phyloP scores from a whole-genome alignment of 2,113 vertebrate species.

The Accipiter virgatus region DNA sequence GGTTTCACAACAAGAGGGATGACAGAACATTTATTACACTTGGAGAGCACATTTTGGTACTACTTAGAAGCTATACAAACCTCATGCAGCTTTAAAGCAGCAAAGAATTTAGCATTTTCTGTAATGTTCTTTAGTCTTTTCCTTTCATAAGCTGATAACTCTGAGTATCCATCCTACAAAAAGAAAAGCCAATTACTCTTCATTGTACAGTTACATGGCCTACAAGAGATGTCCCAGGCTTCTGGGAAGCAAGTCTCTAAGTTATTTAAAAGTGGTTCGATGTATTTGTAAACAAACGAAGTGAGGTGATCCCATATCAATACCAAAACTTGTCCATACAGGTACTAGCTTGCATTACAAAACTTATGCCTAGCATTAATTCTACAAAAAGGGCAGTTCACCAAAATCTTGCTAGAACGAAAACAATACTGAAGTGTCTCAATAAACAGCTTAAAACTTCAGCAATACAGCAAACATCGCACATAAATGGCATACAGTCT shows the following conservation, averaged over 20 bases:
- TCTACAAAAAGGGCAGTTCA: neutral
- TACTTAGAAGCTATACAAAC: constrained; percentile 36
- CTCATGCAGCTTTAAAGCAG: constrained; percentile 73
- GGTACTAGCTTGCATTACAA: too few relatives aligned
- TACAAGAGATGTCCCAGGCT: neutral
- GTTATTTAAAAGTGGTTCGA: neutral
- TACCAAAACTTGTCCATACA: fast-evolving
- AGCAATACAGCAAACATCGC: fast-evolving
- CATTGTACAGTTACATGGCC: neutral
- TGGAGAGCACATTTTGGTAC: neutral
- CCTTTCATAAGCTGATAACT: constrained; percentile 73
- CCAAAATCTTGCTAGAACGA: fast-evolving
- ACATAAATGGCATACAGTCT: fast-evolving
- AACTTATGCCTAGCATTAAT: neutral
- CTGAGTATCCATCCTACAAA: constrained; percentile 40
- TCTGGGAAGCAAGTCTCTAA: neutral
- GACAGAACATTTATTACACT: neutral
- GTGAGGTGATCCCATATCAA: fast-evolving
- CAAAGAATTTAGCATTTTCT: constrained; percentile 79
- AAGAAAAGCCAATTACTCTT: neutral
- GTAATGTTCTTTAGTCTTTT: constrained; percentile 78
- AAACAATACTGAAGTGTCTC: neutral
- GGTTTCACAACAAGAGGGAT: neutral
- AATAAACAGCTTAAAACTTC: neutral
- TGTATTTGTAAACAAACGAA: neutral